Base-by-base conservation (phyloP, 2,113 vertebrate genomes). In the Vulpes ferrilata region DNA sequence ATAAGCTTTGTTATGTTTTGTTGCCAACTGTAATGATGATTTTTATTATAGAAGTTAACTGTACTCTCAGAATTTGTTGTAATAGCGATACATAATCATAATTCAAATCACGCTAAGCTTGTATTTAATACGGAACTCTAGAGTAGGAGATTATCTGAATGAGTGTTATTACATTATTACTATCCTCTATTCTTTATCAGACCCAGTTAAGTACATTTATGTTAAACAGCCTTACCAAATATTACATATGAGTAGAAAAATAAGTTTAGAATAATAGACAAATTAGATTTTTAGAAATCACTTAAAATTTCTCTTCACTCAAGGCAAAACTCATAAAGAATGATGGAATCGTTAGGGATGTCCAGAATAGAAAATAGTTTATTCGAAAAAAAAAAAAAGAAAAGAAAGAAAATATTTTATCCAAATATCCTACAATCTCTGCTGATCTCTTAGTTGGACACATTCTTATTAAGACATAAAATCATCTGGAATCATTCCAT, bases 1-100 rank as follows among this genome's bases (percentile, higher is more conserved):
- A 69, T 93, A 91, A 89, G 10, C 51, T 93, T 76, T 96, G 48
- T 67, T 95, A 73, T 94, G 94, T 81, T 88, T 35, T 90, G 2
- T 79, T 88, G 23, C 35, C 85, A 88, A 82, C 7, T 57, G 0
- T 90, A 93, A 97, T 83, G 80, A 76, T 35, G n/a, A 96, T 90
- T 81, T 65, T 82, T 95, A 69, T 59, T 82, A 89, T 16, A 94
- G 71, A 93, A 86, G 15, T 84, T 48, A 96, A 92, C 48, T 88
- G 1, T 1, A 81, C 23, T 83, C 38, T 90, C 80, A 89, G 84
- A 95, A 88, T 88, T 48, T 88, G 13, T 87, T 84, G 48, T 69
- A 88, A 96, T 3, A 84, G 48, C 15, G 78, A 79, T 55, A 79
- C 32, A 69, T 81, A 96, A 90, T 87, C 23, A 82, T 87, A 84